Evolutionary conservation across 2,113 vertebrate genomes (phyloP), one percentile per base, ranked within the genome.

Genomic region (Microtus oregoni): DNA sequence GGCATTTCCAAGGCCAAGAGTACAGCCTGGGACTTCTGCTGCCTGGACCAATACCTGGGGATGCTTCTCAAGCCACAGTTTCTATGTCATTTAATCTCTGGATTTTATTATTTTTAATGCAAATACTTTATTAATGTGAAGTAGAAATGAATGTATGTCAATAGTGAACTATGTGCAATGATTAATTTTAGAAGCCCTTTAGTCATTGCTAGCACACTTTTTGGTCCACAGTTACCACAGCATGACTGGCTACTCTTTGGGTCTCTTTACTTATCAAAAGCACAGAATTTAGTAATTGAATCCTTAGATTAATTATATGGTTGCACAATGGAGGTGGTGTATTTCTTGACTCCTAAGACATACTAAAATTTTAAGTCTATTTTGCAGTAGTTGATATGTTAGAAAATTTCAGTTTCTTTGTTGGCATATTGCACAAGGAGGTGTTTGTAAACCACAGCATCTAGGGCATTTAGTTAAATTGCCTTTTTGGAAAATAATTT

Each of bases 381-480:
- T 98, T 98, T 98, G 47, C 47, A 97, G 97, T 82, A 94, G 96
- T 95, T 98, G 97, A 94, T 98, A 96, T 94, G 98, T 97, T 98
- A 95, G 95, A 96, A 98, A 98, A 98, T 96, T 96, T 89, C 86
- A 83, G 72, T 50, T 55, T 96, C 93, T 47, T 97, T 97, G 98
- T 97, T 98, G 97, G 97, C 93, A 97, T 97, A 95, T 97, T 89
- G 92, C 97, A 98, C 94, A 95, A 96, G 92, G 93, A 97, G 97
- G 97, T 98, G 97, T 98, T 98, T 98, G 91, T 98, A 94, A 96
- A 76, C 93, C 11, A 72, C 86, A 97, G 92, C 97, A 98, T 98
- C 97, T 97, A 95, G 98, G 98, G 98, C 98, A 97, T 98, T 98
- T 97, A 97, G 98, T 98, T 98, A 98, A 98, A 99, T 99, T 98